Base-by-base conservation (phyloP, 2,113 vertebrate genomes). In the Pholis gunnellus region DNA sequence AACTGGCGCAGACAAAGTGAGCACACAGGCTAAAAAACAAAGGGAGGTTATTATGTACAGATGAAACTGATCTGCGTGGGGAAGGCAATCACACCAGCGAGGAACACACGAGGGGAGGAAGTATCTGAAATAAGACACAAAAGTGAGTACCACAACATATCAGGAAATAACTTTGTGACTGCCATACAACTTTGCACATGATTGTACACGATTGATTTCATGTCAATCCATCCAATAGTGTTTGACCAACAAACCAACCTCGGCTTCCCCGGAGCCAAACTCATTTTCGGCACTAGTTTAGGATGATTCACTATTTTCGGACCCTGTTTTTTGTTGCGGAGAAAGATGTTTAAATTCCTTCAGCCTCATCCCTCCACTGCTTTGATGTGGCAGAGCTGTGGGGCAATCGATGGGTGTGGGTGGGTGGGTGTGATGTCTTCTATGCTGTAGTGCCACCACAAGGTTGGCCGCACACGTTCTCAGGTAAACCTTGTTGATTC, bases 231-330 rank as follows among this genome's bases (percentile, higher is more conserved):
- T 27, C 15, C 15, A 38, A 8, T 27, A 65, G 2, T 22, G 54
- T 69, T 57, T 78, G 42, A 59, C 20, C 65, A 64, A 10, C 65
- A 72, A 40, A 73, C 66, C 48, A 59, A 54, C 27, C 38, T 13
- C 65, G 48, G 20, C 9, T 7, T 71, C 44, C 46, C 54, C 44
- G 36, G 18, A 70, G 69, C 9, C 54, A 46, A 78, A 20, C 56
- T 81, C 4, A 67, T 88, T 84, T 83, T 44, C 10, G 46, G 40
- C 46, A 27, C 40, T 34, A 10, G 11, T 61, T 61, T 83, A 57
- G 74, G 46, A 78, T 66, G 50, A 61, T 40, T 81, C 63, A 40
- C 74, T 86, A 54, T 87, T 89, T 88, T 84, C 0, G 1, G 78
- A 73, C 67, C 2, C 38, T 70, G 60, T 68, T 81, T 85, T 69